Base-by-base conservation (phyloP, 92 coral and sea anemone species). In the Micromussa lordhowensis region DNA sequence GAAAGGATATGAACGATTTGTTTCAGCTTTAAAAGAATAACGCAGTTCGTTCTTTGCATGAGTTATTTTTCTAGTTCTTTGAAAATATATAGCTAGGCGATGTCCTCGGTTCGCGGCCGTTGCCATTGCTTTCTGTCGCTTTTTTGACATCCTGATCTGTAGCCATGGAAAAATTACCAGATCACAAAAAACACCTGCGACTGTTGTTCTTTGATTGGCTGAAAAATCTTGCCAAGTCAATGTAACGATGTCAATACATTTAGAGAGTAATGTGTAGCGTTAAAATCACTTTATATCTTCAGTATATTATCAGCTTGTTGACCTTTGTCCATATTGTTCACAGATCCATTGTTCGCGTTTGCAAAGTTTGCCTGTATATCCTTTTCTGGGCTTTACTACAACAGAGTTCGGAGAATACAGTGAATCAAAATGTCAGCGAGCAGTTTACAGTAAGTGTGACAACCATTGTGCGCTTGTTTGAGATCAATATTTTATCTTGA, bases 351-450 rank as follows among this genome's bases (percentile, higher is more conserved):
- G 77, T 78, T 10, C 89, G 89, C 14, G 63, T 86, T 53, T 86
- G 89, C 35, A 78, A 86, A 36, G 89, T 86, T 31, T 77, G 89
- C 19, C 76, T 86, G 22, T 86, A 86, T 77, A 77, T 86, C 54
- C 68, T 86, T 10, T 15, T 86, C 32, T 86, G 89, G 89, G 73
- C 48, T 26, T n/a, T 86, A 49, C 83, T 86, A 15, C 89, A 86
- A 59, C 58, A 86, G n/a, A 77, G 83, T 49, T 38, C 77, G 24
- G 89, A 86, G 44, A 17, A 44, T 13, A 66, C 19, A 44, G 30
- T 86, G 76, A 86, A 86, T 68, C 48, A 76, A 49, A 78, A 86
- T 3, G 31, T 48, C 64, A 77, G 77, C 48, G 68, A 78, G 32
- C 82, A 86, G 24, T 86, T 86, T 86, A 51, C 83, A 51, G 89